These are phyloP conservation scores for Junonia oenone DNA, from an alignment of 2,888 invertebrate species.

Conservation along the genomic window DNA sequence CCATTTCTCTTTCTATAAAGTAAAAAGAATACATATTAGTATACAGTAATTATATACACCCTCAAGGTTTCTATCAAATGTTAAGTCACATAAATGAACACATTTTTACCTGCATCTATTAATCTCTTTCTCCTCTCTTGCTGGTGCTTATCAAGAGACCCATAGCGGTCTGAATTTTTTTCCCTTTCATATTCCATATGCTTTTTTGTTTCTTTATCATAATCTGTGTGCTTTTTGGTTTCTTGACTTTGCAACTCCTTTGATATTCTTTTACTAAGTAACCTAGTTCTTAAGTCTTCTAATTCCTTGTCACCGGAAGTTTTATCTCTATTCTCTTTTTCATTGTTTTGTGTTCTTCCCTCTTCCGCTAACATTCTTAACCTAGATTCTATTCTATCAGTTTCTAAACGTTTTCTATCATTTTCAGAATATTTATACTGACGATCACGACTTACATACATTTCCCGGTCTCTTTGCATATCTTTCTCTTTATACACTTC, in stretches of 20 bases:
- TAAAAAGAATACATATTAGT: background rate
- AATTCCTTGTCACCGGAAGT: slow-evolving; percentile 81
- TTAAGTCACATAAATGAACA: background rate
- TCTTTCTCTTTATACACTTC: slow-evolving; percentile 56
- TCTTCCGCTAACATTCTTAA: slow-evolving; percentile 61
- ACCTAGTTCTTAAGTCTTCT: slow-evolving; percentile 87
- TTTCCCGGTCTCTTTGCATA: slow-evolving; percentile 49
- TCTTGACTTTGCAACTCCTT: slow-evolving; percentile 81
- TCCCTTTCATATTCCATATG: slow-evolving; percentile 71
- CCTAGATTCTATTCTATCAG: slow-evolving; percentile 64
- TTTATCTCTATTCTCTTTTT: slow-evolving; percentile 71
- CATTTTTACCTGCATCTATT: slow-evolving; percentile 81
- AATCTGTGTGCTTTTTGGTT: slow-evolving; percentile 58
- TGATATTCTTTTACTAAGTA: slow-evolving; percentile 84
- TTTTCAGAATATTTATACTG: slow-evolving; percentile 60
- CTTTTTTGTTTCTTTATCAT: slow-evolving; percentile 66
- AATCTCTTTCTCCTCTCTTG: slow-evolving; percentile 83
- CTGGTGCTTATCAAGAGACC: slow-evolving; percentile 67
- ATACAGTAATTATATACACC: background rate
- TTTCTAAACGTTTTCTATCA: slow-evolving; percentile 58
- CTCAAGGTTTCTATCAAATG: background rate
- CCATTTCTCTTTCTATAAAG: slow-evolving; percentile 84
- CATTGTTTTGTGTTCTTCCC: slow-evolving; percentile 57
- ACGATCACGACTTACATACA: slow-evolving; percentile 55
- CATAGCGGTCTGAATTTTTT: slow-evolving; percentile 58